Evolutionary conservation across 2,113 vertebrate genomes (phyloP), one percentile per base, ranked within the genome.

Genomic region (Phalacrocorax brasilianus): DNA sequence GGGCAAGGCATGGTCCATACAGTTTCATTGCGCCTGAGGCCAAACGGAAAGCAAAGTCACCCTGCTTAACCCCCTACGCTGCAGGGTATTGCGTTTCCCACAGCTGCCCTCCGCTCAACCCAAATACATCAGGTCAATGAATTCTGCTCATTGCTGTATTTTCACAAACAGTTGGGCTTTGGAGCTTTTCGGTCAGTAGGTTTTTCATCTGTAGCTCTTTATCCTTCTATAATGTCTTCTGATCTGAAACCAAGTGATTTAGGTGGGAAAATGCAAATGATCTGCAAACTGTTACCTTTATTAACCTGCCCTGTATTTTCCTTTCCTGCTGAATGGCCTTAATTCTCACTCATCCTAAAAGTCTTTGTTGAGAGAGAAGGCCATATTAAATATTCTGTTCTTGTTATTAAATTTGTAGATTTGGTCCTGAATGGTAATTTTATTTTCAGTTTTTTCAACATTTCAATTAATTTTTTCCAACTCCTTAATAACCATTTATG

Each of bases 1-100:
- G 38, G 11, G 33, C 38, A 42, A 65, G 58, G 67, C 2, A 0
- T 0, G 0, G 12, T 55, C 40, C 6, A 0, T 45, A n/a, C 4
- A 11, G n/a, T 33, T 73, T 33, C 9, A 20, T 19, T 3, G 1
- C 1, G 0, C 66, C 35, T 0, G 3, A 68, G 32, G 53, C 32
- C 47, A 45, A 38, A 49, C 50, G 42, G 52, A 45, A 26, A 0
- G 0, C 4, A 1, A 42, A 55, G 44, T 58, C 32, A 38, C 76
- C 76, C 38, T 3, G 11, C 42, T 22, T 79, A 38, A 49, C 62
- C 52, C 73, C 3, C 0, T 19, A 9, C 8, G 2, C 42, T 3
- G 0, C 40, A 61, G 58, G 33, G 28, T 38, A 15, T 18, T 32
- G 40, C 30, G 3, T 66, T 89, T 70, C 81, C 53, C 56, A 30